These are phyloP conservation scores for Loriculus beryllinus DNA, from an alignment of 2,797 vertebrate species.

Conservation along the genomic window DNA sequence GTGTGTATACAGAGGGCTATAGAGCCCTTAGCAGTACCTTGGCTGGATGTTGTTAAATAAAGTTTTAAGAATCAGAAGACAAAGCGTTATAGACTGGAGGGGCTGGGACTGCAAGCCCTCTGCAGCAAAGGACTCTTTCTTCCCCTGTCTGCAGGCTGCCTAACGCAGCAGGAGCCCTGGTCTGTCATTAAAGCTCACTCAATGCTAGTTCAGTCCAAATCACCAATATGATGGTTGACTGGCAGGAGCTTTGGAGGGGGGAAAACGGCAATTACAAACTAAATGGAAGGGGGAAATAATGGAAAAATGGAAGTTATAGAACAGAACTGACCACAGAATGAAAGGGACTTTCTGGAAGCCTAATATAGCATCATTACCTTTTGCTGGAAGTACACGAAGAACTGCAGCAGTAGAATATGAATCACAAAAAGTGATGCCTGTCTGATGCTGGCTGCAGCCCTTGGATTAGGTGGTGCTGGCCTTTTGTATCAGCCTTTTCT, in stretches of 20 bases:
- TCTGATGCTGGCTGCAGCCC: fast-evolving
- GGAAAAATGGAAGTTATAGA: constrained; percentile 28
- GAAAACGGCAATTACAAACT: constrained; percentile 12
- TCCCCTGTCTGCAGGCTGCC: not conserved
- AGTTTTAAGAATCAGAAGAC: not conserved
- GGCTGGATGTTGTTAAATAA: not conserved
- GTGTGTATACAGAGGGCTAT: not conserved
- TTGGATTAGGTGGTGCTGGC: not conserved
- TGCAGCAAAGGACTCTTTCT: constrained; percentile 9
- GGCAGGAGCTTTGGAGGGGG: constrained; percentile 39
- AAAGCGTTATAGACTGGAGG: not conserved
- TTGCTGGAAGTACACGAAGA: not conserved
- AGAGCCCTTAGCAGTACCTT: not conserved
- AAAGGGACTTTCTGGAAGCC: constrained; percentile 25
- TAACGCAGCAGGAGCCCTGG: not conserved
- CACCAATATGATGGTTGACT: constrained; percentile 27
- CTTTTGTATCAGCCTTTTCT: not conserved
- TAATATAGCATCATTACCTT: constrained; percentile 50
- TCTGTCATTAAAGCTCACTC: constrained; percentile 19
- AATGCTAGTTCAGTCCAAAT: not conserved
- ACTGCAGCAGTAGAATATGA: not conserved
- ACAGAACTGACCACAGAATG: constrained; percentile 31
- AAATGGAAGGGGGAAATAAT: constrained; percentile 38
- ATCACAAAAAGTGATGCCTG: not conserved
- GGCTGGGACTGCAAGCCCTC: not conserved